Conservation (phyloP, 2,888 invertebrate species). For the Tridacna crocea region DNA sequence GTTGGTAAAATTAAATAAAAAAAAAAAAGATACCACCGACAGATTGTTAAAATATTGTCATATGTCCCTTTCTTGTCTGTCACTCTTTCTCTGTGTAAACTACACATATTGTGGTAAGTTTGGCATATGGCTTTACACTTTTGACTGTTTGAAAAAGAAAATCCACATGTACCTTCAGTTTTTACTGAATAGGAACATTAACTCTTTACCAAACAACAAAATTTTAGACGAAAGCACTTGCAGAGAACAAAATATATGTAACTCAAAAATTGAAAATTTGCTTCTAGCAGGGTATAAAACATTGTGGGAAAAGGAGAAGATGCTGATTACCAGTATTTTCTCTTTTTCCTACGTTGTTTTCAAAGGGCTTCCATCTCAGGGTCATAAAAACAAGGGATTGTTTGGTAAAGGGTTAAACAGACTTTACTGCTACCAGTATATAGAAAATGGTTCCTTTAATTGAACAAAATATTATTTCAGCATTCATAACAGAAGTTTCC, state of each 20-base stretch:
- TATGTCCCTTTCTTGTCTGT: too few species aligned
- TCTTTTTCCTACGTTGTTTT: not conserved
- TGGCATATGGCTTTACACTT: not conserved
- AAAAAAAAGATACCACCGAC: too few species aligned
- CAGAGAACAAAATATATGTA: too few species aligned
- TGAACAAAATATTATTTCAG: too few species aligned
- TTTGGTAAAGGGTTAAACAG: not conserved
- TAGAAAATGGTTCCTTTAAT: not conserved
- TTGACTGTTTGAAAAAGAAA: not conserved
- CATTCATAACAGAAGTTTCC: constrained; percentile 78
- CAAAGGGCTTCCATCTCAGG: not conserved
- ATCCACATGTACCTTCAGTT: not conserved
- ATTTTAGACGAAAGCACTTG: too few species aligned
- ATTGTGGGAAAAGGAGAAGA: not conserved
- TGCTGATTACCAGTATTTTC: not conserved
- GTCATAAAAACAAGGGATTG: not conserved
- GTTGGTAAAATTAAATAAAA: too few species aligned
- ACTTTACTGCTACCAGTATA: too few species aligned
- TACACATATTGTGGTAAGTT: not conserved
- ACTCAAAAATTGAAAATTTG: too few species aligned
- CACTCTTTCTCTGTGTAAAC: too few species aligned
- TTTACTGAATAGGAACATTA: not conserved
- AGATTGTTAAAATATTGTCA: too few species aligned
- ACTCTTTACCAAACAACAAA: not conserved
- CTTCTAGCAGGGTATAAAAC: too few species aligned